A percentile compares a stretch with the other conserved stretches of the same genome.
Evolutionary conservation across 2,113 vertebrate genomes (phyloP).

Genomic region (Melanostigma gelatinosum): DNA sequence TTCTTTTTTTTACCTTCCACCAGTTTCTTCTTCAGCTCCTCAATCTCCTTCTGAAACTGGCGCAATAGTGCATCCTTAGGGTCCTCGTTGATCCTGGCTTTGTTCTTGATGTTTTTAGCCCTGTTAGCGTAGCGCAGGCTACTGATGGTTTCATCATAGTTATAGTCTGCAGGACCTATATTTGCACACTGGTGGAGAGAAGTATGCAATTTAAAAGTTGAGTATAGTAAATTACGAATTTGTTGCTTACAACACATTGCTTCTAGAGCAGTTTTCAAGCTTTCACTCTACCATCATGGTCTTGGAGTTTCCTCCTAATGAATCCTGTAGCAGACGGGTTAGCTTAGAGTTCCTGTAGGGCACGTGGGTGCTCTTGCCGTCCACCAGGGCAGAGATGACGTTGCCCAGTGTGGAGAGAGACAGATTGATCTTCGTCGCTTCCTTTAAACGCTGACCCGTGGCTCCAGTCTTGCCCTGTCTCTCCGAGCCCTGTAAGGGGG

Average conservation of each 20-base stretch:
- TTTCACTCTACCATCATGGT: constrained; percentile 93
- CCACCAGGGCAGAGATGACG: constrained; percentile 98
- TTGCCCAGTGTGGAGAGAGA: constrained; percentile 98
- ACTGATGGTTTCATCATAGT: constrained; percentile 99
- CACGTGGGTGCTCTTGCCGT: constrained; percentile 98
- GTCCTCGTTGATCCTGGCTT: constrained; percentile 98
- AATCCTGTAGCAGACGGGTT: constrained; percentile 96
- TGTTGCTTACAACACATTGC: not conserved
- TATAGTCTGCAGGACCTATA: constrained; percentile 98
- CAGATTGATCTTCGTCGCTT: constrained; percentile 98
- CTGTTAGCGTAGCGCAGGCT: constrained; percentile 97
- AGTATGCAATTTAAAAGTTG: not conserved
- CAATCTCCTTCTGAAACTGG: constrained; percentile 98
- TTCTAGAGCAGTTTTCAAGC: not conserved
- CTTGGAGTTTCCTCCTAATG: constrained; percentile 97
- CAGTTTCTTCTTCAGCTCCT: constrained; percentile 96
- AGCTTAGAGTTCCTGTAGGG: constrained; percentile 98
- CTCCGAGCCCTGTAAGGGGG: constrained; percentile 90
- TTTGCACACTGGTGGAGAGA: constrained; percentile 91
- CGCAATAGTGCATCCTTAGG: constrained; percentile 97
- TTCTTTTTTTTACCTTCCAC: constrained; percentile 88
- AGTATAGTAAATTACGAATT: not conserved
- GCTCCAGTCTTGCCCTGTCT: constrained; percentile 98
- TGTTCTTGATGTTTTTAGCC: constrained; percentile 99
- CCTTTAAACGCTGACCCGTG: constrained; percentile 96